These are phyloP conservation scores for Caranx ignobilis DNA, from an alignment of 2,113 vertebrate genomes.

Conservation along the genomic window DNA sequence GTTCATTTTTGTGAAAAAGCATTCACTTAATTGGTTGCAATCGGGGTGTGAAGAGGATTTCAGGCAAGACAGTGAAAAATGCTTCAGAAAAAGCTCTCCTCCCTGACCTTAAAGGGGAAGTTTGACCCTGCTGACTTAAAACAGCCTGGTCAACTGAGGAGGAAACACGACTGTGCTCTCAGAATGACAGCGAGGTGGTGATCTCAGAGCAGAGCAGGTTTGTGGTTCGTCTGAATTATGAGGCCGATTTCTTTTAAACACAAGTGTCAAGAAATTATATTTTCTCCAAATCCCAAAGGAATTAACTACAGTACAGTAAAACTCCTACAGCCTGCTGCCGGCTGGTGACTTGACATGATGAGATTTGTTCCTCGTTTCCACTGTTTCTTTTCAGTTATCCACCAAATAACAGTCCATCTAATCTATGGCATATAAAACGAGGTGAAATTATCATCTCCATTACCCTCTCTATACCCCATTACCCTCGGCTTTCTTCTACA, in stretches of 20 bases:
- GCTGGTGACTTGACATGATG: neutral
- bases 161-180: conserved; percentile 41
- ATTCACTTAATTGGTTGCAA: no score
- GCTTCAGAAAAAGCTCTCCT: no score
- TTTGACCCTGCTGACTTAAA: conserved; percentile 43
- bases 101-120: neutral
- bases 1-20: no score
- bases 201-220: conserved; percentile 25
- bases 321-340: neutral
- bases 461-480: neutral
- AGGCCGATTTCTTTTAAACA: conserved; percentile 6
- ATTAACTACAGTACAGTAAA: neutral
- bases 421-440: neutral
- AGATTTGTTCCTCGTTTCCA: conserved; percentile 5
- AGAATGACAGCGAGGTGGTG: conserved; percentile 12
- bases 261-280: no score
- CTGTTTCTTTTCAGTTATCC: neutral
- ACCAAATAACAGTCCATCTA: neutral
- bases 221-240: neutral
- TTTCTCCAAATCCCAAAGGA: neutral
- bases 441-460: neutral
- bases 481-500: neutral
- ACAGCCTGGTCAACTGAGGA: conserved; percentile 27
- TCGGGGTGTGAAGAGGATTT: no score
- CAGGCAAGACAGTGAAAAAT: no score